A percentile compares a stretch with the other conserved stretches of the same genome.
These are phyloP conservation scores for Boloria selene DNA, from an alignment of 2,888 invertebrate species.

Conservation along the genomic window DNA sequence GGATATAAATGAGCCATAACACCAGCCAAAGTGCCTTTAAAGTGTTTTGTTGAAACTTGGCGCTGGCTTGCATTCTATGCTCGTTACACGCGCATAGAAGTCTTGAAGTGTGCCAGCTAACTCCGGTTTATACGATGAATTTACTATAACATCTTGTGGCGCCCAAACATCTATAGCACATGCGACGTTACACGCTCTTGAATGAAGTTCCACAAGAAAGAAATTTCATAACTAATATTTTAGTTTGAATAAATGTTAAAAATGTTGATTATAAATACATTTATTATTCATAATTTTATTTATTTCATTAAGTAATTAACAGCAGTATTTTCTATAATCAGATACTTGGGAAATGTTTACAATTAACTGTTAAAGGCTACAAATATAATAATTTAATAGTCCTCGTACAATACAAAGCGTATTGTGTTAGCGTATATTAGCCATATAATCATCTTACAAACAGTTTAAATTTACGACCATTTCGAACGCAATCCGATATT, in stretches of 20 bases:
- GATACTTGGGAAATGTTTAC: too few relatives aligned
- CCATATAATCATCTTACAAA: too few relatives aligned
- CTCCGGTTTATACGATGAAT: constrained; percentile 46
- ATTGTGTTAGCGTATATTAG: too few relatives aligned
- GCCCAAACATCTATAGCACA: constrained; percentile 20
- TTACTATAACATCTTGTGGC: constrained; percentile 37
- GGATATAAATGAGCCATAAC: constrained; percentile 34
- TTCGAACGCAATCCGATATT: constrained; percentile 25
- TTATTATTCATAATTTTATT: too few relatives aligned
- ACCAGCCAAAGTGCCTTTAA: constrained; percentile 42
- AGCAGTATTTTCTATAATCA: too few relatives aligned
- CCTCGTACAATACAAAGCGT: too few relatives aligned
- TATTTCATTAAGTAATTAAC: too few relatives aligned
- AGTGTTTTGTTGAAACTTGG: constrained; percentile 49
- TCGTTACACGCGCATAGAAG: constrained; percentile 38
- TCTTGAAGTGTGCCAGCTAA: constrained; percentile 43
- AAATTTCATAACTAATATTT: neutral
- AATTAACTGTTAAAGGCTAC: too few relatives aligned
- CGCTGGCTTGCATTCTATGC: constrained; percentile 50
- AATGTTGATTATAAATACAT: too few relatives aligned
- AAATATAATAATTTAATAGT: too few relatives aligned
- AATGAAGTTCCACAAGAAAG: constrained; percentile 7
- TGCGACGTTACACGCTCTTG: neutral
- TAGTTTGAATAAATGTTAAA: too few relatives aligned
- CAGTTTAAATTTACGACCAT: neutral